phyloP scores from a whole-genome alignment of 2,113 vertebrate species.

The Micromys minutus region DNA sequence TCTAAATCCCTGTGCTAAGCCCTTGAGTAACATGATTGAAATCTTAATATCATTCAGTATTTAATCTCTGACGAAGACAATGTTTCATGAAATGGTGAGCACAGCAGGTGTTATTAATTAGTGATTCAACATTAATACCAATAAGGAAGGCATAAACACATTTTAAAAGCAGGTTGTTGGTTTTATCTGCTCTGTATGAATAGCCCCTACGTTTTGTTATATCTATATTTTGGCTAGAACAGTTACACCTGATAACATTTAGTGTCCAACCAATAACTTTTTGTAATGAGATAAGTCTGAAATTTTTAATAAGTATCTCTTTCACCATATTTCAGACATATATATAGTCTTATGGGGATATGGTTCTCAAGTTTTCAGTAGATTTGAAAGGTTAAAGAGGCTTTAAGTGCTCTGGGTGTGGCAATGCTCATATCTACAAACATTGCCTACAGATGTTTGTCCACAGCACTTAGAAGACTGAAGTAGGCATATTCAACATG shows the following conservation, averaged over 20 bases:
- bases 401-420: background rate
- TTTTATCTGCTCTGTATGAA: constrained; percentile 18
- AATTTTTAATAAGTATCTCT: background rate
- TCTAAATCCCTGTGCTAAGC: background rate
- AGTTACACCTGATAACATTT: constrained; percentile 13
- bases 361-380: background rate
- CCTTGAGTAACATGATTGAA: background rate
- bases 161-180: background rate
- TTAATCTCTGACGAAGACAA: constrained; percentile 18
- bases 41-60: background rate
- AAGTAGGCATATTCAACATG: background rate
- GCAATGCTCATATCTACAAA: background rate
- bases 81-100: constrained; percentile 13
- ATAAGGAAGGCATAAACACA: background rate
- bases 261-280: constrained; percentile 10
- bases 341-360: background rate
- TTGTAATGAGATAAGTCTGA: background rate
- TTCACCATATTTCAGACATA: background rate
- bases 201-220: background rate
- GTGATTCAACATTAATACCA: background rate
- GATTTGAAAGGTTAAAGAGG: constrained; percentile 29
- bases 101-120: constrained; percentile 32
- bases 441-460: background rate
- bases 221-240: constrained; percentile 6
- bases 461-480: background rate